A percentile compares a stretch with the other conserved stretches of the same genome.
Evolutionary conservation across 2,797 vertebrate genomes (phyloP).

Genomic region (Hippopotamyrus pictus): DNA sequence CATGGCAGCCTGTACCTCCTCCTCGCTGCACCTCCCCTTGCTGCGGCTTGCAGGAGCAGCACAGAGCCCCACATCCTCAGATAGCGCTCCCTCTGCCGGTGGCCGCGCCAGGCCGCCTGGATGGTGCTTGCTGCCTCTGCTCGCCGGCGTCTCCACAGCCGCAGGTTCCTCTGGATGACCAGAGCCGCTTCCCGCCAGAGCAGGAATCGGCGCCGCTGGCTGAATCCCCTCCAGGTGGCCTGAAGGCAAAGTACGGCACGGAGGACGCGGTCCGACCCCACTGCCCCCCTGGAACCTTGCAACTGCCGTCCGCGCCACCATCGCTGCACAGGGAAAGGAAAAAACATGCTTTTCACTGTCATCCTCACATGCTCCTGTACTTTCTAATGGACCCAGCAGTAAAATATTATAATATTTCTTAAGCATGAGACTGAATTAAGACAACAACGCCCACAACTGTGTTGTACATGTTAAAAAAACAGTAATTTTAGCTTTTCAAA

Average conservation of each 20-base stretch:
- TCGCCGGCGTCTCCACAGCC: slow-evolving; percentile 49
- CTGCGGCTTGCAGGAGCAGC: slow-evolving; percentile 66
- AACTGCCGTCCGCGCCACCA: slow-evolving; percentile 72
- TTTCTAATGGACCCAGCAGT: neutral
- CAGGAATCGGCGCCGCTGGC: slow-evolving; percentile 63
- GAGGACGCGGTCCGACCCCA: slow-evolving; percentile 39
- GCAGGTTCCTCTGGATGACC: slow-evolving; percentile 80
- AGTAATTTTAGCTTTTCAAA: neutral
- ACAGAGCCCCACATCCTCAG: slow-evolving; percentile 50
- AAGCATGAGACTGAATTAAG: neutral
- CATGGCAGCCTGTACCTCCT: slow-evolving; percentile 63
- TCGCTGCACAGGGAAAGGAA: slow-evolving; percentile 53
- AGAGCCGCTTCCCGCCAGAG: slow-evolving; percentile 67
- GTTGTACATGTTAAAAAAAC: neutral
- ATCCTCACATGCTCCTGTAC: neutral
- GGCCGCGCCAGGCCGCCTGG: slow-evolving; percentile 79
- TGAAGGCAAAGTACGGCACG: slow-evolving; percentile 76
- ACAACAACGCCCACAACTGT: neutral
- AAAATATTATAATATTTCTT: neutral
- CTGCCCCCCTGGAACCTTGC: slow-evolving; percentile 42
- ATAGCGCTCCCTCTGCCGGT: slow-evolving; percentile 57
- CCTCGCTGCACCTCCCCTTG: slow-evolving; percentile 71
- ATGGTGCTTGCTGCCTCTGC: slow-evolving; percentile 68
- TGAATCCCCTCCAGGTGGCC: slow-evolving; percentile 75
- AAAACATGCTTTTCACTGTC: neutral